A percentile compares a stretch with the other conserved stretches of the same genome.
Evolutionary conservation across 2,797 vertebrate species (phyloP).

Genomic region (Macroramphosus scolopax): DNA sequence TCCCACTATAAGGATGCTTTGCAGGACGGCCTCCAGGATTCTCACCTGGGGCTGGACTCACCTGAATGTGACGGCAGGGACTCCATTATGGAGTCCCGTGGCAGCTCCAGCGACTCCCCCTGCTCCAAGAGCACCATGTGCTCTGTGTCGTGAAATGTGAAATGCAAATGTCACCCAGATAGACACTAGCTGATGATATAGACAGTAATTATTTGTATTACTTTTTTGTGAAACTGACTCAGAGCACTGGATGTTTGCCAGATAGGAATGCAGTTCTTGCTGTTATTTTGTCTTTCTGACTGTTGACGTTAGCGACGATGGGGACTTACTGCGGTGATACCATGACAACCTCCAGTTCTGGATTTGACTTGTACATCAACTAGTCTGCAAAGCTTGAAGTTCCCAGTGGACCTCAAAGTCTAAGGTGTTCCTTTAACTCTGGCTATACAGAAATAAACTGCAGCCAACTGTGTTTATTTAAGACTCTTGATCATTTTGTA

Average conservation of each 20-base stretch:
- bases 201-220: background rate
- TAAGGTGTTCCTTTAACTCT: no score
- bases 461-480: no score
- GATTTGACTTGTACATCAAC: slow-evolving; percentile 10
- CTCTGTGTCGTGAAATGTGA: slow-evolving; percentile 54
- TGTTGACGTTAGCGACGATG: background rate
- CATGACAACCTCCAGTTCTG: background rate
- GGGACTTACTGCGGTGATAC: slow-evolving; percentile 1
- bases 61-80: slow-evolving; percentile 61
- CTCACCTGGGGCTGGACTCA: slow-evolving; percentile 58
- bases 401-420: slow-evolving; percentile 10
- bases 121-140: slow-evolving; percentile 75
- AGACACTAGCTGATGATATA: background rate
- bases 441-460: slow-evolving; percentile 8
- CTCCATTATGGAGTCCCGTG: slow-evolving; percentile 61
- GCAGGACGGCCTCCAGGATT: slow-evolving; percentile 64
- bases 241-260: slow-evolving; percentile 11
- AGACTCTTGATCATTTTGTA: no score
- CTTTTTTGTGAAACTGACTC: slow-evolving; percentile 4
- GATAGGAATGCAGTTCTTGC: slow-evolving; percentile 12
- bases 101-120: slow-evolving; percentile 66
- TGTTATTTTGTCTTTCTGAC: slow-evolving; percentile 11
- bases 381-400: no score
- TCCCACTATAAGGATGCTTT: slow-evolving; percentile 67
- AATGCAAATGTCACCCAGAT: rapidly evolving